Conservation (phyloP, 2,888 invertebrate genomes). For the Melanostoma scalare region DNA sequence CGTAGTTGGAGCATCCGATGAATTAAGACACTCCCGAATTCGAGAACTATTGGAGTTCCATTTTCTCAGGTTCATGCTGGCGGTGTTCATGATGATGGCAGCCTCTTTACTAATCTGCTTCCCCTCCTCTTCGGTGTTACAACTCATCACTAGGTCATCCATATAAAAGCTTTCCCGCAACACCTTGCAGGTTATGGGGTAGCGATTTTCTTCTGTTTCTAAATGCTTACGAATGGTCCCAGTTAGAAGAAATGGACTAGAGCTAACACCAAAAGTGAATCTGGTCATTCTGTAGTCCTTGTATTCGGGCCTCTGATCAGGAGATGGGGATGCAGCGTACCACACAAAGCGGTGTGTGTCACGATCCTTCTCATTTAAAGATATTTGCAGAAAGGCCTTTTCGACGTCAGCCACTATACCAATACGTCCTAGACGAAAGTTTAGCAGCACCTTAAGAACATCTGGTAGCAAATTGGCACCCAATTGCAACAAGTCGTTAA, state of each 20-base stretch:
- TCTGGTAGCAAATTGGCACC: constrained; percentile 32
- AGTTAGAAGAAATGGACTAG: constrained; percentile 11
- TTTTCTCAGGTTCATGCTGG: constrained; percentile 36
- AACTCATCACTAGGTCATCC: constrained; percentile 11
- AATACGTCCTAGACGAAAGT: constrained; percentile 12
- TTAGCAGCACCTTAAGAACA: constrained; percentile 19
- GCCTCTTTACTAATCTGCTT: not conserved
- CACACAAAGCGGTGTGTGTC: constrained; percentile 17
- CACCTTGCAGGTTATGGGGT: constrained; percentile 16
- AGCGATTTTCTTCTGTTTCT: not conserved
- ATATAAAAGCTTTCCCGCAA: constrained; percentile 25
- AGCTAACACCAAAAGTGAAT: constrained; percentile 5
- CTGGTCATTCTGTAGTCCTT: constrained; percentile 15
- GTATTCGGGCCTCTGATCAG: not conserved
- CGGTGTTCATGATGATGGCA: not conserved
- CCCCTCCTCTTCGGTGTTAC: not conserved
- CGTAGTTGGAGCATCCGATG: constrained; percentile 12
- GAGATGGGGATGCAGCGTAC: not conserved
- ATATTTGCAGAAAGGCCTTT: constrained; percentile 16
- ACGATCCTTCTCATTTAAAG: constrained; percentile 2
- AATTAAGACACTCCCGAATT: constrained; percentile 1
- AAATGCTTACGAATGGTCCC: constrained; percentile 32
- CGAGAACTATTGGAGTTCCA: constrained; percentile 32
- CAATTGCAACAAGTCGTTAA: constrained; percentile 23
- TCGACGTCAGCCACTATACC: constrained; percentile 18